Conservation (phyloP, 2,888 invertebrate species). For the Sussaba pulchella region DNA sequence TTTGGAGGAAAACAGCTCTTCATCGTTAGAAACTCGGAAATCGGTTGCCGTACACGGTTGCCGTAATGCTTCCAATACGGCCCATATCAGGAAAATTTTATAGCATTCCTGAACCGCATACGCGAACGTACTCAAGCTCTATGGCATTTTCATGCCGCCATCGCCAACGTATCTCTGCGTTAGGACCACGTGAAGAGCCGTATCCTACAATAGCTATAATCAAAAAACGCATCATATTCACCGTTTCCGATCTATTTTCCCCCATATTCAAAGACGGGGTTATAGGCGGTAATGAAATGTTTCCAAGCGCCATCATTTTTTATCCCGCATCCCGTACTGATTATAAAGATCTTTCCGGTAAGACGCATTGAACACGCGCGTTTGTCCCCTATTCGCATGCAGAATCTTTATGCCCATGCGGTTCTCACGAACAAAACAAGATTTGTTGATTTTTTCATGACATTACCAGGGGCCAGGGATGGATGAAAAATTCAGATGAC, state of each 20-base stretch:
- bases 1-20: conserved; percentile 51
- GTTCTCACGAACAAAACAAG: conserved; percentile 21
- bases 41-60: conserved; percentile 58
- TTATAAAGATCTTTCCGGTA: conserved; percentile 32
- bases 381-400: neutral
- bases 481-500: conserved; percentile 29
- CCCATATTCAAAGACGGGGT: conserved; percentile 13
- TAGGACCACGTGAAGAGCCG: conserved; percentile 23
- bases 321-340: conserved; percentile 18
- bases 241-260: conserved; percentile 42
- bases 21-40: conserved; percentile 61
- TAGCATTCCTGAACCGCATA: conserved; percentile 49
- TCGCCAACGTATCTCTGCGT: conserved; percentile 39
- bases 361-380: neutral
- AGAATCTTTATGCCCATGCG: neutral
- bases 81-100: conserved; percentile 58
- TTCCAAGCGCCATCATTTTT: conserved; percentile 22
- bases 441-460: neutral
- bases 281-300: conserved; percentile 40
- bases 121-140: conserved; percentile 44
- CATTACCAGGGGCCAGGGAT: neutral
- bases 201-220: conserved; percentile 46
- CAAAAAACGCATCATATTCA: conserved; percentile 32
- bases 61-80: conserved; percentile 51
- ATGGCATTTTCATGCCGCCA: conserved; percentile 59